A percentile compares a stretch with the other conserved stretches of the same genome.
These are phyloP conservation scores for Cuniculus paca DNA, from an alignment of 2,797 vertebrate species.

Conservation along the genomic window DNA sequence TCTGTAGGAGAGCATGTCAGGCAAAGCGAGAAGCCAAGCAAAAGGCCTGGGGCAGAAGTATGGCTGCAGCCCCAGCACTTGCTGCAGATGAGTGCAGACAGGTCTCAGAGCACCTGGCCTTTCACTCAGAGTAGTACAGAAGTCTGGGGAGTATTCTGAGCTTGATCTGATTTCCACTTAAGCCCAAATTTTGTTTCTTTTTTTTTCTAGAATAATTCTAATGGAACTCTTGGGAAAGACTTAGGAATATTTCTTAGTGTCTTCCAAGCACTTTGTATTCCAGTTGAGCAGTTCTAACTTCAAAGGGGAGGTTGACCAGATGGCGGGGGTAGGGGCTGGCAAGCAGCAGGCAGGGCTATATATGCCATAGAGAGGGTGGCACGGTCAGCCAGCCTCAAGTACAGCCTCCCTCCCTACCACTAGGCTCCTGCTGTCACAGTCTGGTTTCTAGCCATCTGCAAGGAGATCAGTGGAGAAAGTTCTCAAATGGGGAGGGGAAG, in stretches of 20 bases:
- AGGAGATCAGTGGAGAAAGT: not conserved
- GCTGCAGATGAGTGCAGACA: not conserved
- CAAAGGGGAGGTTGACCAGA: not conserved
- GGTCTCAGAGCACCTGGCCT: not conserved
- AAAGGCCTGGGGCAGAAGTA: not conserved
- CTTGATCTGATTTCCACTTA: not conserved
- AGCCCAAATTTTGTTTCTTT: not conserved
- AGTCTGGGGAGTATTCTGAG: conserved; percentile 1
- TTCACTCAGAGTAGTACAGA: not conserved
- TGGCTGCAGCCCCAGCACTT: not conserved
- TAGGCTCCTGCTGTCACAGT: not conserved
- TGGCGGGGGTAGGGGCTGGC: not conserved
- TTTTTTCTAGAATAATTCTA: not conserved
- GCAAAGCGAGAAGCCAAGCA: not conserved
- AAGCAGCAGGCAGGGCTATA: not conserved
- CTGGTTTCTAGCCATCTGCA: not conserved
- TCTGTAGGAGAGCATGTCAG: not conserved
- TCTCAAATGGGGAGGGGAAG: not conserved
- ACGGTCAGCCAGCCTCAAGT: not conserved
- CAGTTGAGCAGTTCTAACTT: conserved; percentile 36
- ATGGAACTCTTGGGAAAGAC: not conserved
- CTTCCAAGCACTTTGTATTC: not conserved
- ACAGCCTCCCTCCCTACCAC: not conserved
- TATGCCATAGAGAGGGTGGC: not conserved
- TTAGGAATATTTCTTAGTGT: not conserved